phyloP scores from a whole-genome alignment of 2,797 vertebrate genomes.

The Pristis pectinata region DNA sequence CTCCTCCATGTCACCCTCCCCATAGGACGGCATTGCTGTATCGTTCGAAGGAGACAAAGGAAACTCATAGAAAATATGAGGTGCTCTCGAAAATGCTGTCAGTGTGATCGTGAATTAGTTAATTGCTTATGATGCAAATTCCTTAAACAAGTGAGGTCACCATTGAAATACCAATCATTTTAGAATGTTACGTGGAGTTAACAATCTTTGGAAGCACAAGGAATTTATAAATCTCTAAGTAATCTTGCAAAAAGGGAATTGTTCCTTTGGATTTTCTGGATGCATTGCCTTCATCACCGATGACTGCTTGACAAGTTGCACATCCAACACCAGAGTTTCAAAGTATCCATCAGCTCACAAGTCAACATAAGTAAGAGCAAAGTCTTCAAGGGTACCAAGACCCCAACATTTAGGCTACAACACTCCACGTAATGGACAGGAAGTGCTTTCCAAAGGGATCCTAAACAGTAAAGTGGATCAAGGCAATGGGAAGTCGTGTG shows the following conservation, averaged over 20 bases:
- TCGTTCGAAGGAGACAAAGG: neutral
- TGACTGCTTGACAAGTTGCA: neutral
- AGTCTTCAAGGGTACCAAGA: neutral
- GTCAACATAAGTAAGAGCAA: neutral
- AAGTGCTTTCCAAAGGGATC: neutral
- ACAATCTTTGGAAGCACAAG: neutral
- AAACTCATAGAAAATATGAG: neutral
- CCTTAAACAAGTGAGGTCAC: neutral
- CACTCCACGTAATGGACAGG: neutral
- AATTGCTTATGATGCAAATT: neutral
- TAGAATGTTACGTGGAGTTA: neutral
- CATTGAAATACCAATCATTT: neutral
- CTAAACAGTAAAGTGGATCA: neutral
- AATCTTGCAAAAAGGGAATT: neutral
- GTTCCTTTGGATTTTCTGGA: neutral
- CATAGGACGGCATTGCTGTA: neutral
- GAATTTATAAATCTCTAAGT: neutral
- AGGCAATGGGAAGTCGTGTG: neutral
- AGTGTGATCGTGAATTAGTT: neutral
- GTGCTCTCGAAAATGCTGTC: no score
- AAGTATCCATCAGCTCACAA: neutral
- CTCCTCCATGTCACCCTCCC: neutral
- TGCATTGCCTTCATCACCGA: neutral
- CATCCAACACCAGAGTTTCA: neutral
- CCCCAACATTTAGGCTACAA: neutral